These are phyloP conservation scores for Netta rufina DNA, from an alignment of 2,797 vertebrate species.

Conservation along the genomic window DNA sequence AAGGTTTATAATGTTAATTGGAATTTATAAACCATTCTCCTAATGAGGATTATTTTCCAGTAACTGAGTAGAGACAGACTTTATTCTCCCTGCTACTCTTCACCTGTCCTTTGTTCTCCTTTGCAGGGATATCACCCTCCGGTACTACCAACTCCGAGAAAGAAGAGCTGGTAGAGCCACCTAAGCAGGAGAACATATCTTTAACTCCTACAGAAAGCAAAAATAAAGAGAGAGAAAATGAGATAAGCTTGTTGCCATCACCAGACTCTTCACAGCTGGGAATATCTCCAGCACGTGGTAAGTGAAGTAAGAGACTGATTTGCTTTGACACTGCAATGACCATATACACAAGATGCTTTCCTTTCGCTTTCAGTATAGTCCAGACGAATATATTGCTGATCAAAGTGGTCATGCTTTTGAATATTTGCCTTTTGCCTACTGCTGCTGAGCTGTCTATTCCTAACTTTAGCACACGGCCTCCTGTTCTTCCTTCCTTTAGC, in stretches of 20 bases:
- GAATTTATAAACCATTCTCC: neutral
- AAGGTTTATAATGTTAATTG: neutral
- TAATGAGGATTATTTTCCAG: too few relatives aligned
- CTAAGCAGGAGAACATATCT: neutral
- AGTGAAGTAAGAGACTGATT: neutral
- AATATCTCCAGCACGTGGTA: neutral
- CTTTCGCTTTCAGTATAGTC: fast-evolving
- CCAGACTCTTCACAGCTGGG: neutral
- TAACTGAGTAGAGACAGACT: neutral
- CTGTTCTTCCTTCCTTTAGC: neutral
- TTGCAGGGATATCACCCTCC: conserved; percentile 67
- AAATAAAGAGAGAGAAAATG: neutral
- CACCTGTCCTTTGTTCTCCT: neutral
- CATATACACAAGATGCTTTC: neutral
- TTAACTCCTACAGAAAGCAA: neutral
- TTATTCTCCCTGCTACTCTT: neutral
- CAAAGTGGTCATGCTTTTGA: neutral
- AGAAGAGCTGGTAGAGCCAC: neutral
- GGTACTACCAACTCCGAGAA: neutral
- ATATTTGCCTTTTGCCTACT: neutral
- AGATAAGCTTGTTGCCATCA: neutral
- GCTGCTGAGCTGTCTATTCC: neutral
- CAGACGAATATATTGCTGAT: neutral
- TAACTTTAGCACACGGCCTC: neutral
- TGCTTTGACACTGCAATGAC: neutral